Conservation (phyloP, 2,113 vertebrate species). For the Malurus elegans region DNA sequence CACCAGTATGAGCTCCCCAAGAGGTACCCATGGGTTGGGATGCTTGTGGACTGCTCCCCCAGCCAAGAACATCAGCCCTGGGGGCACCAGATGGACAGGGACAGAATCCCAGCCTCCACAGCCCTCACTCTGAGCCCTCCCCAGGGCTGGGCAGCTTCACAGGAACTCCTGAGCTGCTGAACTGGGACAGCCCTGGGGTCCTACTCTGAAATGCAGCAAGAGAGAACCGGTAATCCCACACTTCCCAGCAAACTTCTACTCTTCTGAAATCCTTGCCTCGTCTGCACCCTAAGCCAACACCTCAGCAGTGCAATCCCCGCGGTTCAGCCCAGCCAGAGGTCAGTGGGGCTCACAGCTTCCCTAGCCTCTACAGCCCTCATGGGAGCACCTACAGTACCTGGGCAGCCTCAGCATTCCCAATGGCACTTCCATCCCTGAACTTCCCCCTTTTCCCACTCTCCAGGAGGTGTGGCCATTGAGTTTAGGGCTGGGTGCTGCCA, state of each 20-base stretch:
- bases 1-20: not conserved
- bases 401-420: not conserved
- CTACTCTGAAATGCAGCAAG: not conserved
- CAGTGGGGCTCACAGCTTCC: not conserved
- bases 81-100: not conserved
- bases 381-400: not conserved
- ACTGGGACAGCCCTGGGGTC: not conserved
- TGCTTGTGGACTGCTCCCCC: not conserved
- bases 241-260: not conserved
- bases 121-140: not conserved
- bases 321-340: not conserved
- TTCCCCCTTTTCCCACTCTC: not conserved
- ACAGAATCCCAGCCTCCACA: not conserved
- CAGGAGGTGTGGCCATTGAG: not conserved
- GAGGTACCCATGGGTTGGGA: not conserved
- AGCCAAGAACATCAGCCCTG: not conserved
- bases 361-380: no score
- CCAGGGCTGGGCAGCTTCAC: rapidly evolving
- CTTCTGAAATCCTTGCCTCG: not conserved
- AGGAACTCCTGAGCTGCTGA: not conserved
- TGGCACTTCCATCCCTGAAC: not conserved
- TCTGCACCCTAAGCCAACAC: not conserved
- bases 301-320: rapidly evolving
- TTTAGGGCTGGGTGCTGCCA: not conserved
- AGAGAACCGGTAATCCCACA: not conserved